These are phyloP conservation scores for Verasper variegatus DNA, from an alignment of 2,113 vertebrate species.

Conservation along the genomic window DNA sequence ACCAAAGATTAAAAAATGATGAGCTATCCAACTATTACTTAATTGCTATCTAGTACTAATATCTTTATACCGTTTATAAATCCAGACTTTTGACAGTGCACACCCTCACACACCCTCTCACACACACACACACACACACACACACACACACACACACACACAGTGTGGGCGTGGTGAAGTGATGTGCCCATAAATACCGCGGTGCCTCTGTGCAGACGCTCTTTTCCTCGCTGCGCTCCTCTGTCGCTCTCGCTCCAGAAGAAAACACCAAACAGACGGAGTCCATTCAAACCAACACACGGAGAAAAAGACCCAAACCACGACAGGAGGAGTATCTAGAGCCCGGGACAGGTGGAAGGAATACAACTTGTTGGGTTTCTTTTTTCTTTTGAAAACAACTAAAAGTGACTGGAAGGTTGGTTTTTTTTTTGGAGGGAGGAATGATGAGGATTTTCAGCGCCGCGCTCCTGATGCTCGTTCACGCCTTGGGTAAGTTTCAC, in stretches of 20 bases:
- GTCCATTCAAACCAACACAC: slow-evolving; percentile 7
- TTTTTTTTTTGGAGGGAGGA: not conserved
- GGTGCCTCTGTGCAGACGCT: slow-evolving; percentile 13
- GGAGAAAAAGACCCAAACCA: not conserved
- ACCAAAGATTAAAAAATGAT: no score
- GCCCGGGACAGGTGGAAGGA: slow-evolving; percentile 40
- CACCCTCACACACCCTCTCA: not conserved
- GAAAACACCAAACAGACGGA: slow-evolving; percentile 22
- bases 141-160: not conserved
- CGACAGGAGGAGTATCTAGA: slow-evolving; percentile 28
- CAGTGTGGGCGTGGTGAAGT: slow-evolving; percentile 50
- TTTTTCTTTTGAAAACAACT: not conserved
- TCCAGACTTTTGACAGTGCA: no score
- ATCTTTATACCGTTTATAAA: no score
- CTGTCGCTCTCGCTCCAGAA: not conserved
- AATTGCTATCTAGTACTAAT: no score
- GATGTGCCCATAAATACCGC: slow-evolving; percentile 47
- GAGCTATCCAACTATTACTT: no score
- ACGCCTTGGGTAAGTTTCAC: slow-evolving; percentile 75
- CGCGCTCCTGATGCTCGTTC: slow-evolving; percentile 67
- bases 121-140: not conserved
- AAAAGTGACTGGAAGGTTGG: slow-evolving; percentile 20
- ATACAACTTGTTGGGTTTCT: slow-evolving; percentile 27
- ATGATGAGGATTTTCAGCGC: slow-evolving; percentile 78
- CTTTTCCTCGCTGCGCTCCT: slow-evolving; percentile 33